Percentiles rank a stretch among this genome's conserved stretches.
Evolutionary conservation across 2,888 invertebrate species (phyloP).

Genomic region (Cerceris ruficornis): DNA sequence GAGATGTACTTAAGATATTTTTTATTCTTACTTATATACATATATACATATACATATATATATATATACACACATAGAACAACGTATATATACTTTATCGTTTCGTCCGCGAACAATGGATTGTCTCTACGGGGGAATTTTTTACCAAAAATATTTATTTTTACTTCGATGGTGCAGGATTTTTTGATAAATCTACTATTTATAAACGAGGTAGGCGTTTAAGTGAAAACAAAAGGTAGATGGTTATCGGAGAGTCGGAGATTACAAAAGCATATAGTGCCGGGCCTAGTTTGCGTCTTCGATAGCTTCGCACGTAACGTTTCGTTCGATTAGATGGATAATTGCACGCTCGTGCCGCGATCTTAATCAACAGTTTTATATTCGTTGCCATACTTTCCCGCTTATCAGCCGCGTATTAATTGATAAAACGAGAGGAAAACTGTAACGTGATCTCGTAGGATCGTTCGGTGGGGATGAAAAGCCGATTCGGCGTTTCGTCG

Average conservation of each 20-base stretch:
- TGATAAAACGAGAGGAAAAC: too few relatives aligned
- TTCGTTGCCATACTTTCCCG: too few relatives aligned
- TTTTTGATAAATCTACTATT: constrained; percentile 59
- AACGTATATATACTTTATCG: constrained; percentile 35
- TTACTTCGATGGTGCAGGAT: constrained; percentile 59
- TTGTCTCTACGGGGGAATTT: constrained; percentile 46
- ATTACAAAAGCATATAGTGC: constrained; percentile 14
- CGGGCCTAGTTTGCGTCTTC: constrained; percentile 51
- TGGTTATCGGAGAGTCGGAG: constrained; percentile 21
- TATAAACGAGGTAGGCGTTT: constrained; percentile 45
- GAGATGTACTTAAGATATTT: constrained; percentile 54
- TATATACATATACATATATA: constrained; percentile 34
- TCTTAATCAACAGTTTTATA: too few relatives aligned
- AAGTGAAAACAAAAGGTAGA: constrained; percentile 25
- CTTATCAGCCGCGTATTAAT: too few relatives aligned
- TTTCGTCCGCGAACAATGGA: constrained; percentile 44
- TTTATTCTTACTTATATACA: constrained; percentile 43
- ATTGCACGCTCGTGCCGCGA: too few relatives aligned
- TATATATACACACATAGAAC: constrained; percentile 30
- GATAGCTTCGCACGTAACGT: constrained; percentile 38
- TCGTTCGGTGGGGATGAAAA: too few relatives aligned
- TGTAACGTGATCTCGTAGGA: background rate
- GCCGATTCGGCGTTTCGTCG: too few relatives aligned
- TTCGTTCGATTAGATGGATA: too few relatives aligned
- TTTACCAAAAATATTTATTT: constrained; percentile 67